Evolutionary conservation across 2,888 invertebrate genomes (phyloP).

Genomic region (Microctonus hyperodae): DNA sequence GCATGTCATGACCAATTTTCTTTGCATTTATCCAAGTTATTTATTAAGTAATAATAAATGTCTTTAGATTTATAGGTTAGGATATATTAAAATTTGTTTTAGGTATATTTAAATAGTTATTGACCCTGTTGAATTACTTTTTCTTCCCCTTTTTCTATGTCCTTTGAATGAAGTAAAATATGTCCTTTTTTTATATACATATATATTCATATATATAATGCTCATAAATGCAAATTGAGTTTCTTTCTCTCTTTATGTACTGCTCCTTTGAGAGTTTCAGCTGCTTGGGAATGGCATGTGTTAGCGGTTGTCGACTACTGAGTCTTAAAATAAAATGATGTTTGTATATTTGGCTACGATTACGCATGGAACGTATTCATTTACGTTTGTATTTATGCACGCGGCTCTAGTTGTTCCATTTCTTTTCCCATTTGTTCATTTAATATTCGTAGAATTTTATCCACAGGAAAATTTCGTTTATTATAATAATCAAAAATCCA

Average conservation of each 20-base stretch:
- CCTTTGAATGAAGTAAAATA: too few species aligned
- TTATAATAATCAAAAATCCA: too few species aligned
- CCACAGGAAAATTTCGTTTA: neutral
- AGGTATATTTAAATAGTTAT: neutral
- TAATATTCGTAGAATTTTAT: neutral
- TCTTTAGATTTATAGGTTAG: too few species aligned
- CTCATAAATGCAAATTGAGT: neutral
- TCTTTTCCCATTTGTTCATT: conserved; percentile 6
- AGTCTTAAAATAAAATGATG: neutral
- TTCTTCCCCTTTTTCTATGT: neutral
- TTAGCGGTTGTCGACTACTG: conserved; percentile 10
- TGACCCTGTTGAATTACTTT: neutral
- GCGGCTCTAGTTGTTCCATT: conserved; percentile 11
- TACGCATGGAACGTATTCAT: conserved; percentile 13
- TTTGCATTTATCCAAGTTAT: too few species aligned
- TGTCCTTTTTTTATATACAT: neutral
- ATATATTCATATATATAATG: neutral
- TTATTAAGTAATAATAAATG: too few species aligned
- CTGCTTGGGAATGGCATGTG: conserved; percentile 2
- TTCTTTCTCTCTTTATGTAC: neutral
- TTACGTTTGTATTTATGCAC: conserved; percentile 21
- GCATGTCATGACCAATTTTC: too few species aligned
- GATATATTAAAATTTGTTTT: too few species aligned
- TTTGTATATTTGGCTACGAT: conserved; percentile 18
- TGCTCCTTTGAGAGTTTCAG: neutral